Evolutionary conservation across 2,888 invertebrate genomes (phyloP).

Genomic region (Salticus scenicus): DNA sequence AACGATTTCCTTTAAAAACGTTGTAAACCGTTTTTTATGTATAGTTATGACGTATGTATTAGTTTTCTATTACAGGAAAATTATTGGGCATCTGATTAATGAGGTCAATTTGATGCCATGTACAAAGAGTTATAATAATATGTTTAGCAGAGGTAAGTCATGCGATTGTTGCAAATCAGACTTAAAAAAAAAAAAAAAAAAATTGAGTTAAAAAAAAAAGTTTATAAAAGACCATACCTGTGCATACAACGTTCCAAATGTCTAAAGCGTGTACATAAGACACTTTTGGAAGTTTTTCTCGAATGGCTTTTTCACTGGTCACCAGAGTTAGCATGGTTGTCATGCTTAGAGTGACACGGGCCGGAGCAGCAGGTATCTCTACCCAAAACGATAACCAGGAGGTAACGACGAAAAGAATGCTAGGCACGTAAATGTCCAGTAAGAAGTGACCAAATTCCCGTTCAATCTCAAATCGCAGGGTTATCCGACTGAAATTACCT

Average conservation of each 20-base stretch:
- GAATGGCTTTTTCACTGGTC: conserved; percentile 70
- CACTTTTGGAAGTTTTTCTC: conserved; percentile 71
- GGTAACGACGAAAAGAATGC: conserved; percentile 69
- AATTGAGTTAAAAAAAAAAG: too few species aligned
- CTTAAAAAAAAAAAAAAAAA: too few species aligned
- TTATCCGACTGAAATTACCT: conserved; percentile 71
- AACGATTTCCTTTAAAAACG: too few species aligned
- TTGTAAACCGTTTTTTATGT: too few species aligned
- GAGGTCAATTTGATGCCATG: too few species aligned
- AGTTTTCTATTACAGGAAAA: too few species aligned
- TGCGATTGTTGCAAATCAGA: too few species aligned
- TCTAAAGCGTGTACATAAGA: conserved; percentile 72
- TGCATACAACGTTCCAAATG: conserved; percentile 71
- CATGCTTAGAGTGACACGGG: conserved; percentile 71
- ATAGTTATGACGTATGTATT: too few species aligned
- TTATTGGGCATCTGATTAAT: too few species aligned
- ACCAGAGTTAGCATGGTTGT: conserved; percentile 72
- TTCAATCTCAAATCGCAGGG: conserved; percentile 64
- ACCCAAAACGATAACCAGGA: conserved; percentile 72
- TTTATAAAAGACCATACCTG: conserved; percentile 52
- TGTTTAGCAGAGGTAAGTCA: too few species aligned
- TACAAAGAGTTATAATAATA: too few species aligned
- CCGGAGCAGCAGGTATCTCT: conserved; percentile 72
- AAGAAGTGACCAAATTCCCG: conserved; percentile 71
- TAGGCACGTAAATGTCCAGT: conserved; percentile 71